Percentiles rank a stretch among this genome's conserved stretches.
Conservation (phyloP, 2,888 invertebrate species). For the Petrolisthes cinctipes region DNA sequence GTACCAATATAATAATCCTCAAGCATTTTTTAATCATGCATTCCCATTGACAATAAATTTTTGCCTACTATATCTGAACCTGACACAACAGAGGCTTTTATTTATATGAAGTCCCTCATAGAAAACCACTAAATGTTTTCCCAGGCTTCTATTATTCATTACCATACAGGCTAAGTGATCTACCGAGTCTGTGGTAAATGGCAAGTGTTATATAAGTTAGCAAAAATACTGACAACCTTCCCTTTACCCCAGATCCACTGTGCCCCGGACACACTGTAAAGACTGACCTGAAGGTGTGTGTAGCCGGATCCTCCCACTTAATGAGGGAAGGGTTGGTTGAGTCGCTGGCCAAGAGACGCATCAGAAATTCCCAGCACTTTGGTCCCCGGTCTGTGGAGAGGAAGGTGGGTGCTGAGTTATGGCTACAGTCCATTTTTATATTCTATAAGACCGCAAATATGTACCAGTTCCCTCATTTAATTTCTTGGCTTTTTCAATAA, state of each 20-base stretch:
- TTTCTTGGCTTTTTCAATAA: too few relatives aligned
- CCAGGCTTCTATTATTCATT: neutral
- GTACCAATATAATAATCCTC: neutral
- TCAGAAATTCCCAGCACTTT: slow-evolving; percentile 53
- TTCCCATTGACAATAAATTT: neutral
- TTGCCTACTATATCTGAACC: too few relatives aligned
- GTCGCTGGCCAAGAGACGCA: slow-evolving; percentile 41
- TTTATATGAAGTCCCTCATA: neutral
- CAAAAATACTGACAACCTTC: too few relatives aligned
- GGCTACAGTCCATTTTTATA: neutral
- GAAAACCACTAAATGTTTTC: neutral
- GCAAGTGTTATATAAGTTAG: too few relatives aligned
- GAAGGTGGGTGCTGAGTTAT: neutral
- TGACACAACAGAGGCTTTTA: neutral
- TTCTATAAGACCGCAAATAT: neutral
- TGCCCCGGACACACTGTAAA: too few relatives aligned
- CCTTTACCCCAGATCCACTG: too few relatives aligned
- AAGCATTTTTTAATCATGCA: neutral
- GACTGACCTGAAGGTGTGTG: slow-evolving; percentile 28
- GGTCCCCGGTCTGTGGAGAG: slow-evolving; percentile 45
- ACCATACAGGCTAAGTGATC: too few relatives aligned
- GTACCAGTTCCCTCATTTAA: too few relatives aligned
- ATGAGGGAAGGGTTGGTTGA: slow-evolving; percentile 45
- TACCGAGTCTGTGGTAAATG: too few relatives aligned
- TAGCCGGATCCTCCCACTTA: slow-evolving; percentile 41